These are phyloP conservation scores for Melanotaenia nigrans DNA, from an alignment of 2,797 vertebrate species.

Conservation along the genomic window DNA sequence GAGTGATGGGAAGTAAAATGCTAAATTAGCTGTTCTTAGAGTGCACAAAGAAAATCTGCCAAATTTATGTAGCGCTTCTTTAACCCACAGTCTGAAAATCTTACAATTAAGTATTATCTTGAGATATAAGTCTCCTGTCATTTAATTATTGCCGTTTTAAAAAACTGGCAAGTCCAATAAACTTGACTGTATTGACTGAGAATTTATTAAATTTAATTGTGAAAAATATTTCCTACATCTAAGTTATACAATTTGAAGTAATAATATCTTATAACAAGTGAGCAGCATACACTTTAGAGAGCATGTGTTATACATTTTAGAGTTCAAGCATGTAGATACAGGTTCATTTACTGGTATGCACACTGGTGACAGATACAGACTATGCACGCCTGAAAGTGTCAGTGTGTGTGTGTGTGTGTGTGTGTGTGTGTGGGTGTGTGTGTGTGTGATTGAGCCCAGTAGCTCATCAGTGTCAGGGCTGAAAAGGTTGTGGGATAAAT, in stretches of 20 bases:
- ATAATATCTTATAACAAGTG: neutral
- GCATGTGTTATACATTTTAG: conserved; percentile 16
- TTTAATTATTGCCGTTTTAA: too few species aligned
- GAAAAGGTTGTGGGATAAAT: conserved; percentile 98
- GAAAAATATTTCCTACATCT: neutral
- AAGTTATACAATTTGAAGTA: neutral
- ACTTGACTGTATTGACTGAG: neutral
- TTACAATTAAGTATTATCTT: too few species aligned
- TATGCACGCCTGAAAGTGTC: conserved; percentile 24
- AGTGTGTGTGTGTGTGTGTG: neutral
- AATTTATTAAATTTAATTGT: neutral
- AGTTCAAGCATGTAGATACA: conserved; percentile 47
- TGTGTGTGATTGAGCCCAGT: conserved; percentile 82
- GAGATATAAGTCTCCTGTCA: too few species aligned
- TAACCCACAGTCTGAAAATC: too few species aligned
- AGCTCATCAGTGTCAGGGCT: conserved; percentile 98
- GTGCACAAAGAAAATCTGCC: too few species aligned
- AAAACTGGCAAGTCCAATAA: too few species aligned
- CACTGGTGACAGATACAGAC: conserved; percentile 35
- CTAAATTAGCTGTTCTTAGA: too few species aligned
- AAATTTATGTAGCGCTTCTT: too few species aligned
- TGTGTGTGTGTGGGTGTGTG: neutral
- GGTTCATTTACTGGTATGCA: conserved; percentile 39
- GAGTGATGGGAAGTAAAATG: too few species aligned
- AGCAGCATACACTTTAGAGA: neutral